These are phyloP conservation scores for Rhinatrema bivittatum DNA, from an alignment of 2,797 vertebrate genomes.

Conservation along the genomic window DNA sequence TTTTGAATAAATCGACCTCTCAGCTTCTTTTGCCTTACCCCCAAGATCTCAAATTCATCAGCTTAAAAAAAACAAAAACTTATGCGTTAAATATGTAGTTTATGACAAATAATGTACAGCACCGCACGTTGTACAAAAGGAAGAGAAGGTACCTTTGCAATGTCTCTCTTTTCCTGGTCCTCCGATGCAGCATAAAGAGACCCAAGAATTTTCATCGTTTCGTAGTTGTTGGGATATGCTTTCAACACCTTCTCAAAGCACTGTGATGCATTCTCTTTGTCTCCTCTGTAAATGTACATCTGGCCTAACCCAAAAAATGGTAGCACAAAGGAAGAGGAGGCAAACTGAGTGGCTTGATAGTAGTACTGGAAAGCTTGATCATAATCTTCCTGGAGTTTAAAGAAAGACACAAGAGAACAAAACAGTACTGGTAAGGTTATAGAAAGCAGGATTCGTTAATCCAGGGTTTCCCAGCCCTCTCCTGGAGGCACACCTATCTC, in stretches of 20 bases:
- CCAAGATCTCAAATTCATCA: no score
- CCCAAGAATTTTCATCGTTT: slow-evolving; percentile 98
- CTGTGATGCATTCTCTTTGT: slow-evolving; percentile 96
- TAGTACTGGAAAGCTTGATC: slow-evolving; percentile 99
- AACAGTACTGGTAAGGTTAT: no score
- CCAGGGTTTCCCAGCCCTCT: not conserved
- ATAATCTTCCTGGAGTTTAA: slow-evolving; percentile 80
- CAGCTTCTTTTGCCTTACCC: no score
- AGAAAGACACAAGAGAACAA: slow-evolving; percentile 9
- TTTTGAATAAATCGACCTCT: no score
- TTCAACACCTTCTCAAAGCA: slow-evolving; percentile 98
- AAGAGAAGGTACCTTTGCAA: slow-evolving; percentile 96
- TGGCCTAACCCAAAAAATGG: slow-evolving; percentile 97
- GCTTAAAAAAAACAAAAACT: no score
- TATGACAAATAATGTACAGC: no score
- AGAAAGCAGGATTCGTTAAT: not conserved
- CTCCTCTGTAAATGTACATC: slow-evolving; percentile 96
- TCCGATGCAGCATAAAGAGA: slow-evolving; percentile 96
- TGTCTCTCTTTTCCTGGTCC: slow-evolving; percentile 95
- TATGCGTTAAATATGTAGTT: no score
- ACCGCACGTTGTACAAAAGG: no score
- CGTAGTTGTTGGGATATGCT: slow-evolving; percentile 97
- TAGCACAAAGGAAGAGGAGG: slow-evolving; percentile 91
- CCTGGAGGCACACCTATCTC: no score
- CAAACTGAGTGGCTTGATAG: slow-evolving; percentile 97